Evolutionary conservation across 2,113 vertebrate genomes (phyloP), one percentile per base, ranked within the genome.

Genomic region (Corythornis cristatus): DNA sequence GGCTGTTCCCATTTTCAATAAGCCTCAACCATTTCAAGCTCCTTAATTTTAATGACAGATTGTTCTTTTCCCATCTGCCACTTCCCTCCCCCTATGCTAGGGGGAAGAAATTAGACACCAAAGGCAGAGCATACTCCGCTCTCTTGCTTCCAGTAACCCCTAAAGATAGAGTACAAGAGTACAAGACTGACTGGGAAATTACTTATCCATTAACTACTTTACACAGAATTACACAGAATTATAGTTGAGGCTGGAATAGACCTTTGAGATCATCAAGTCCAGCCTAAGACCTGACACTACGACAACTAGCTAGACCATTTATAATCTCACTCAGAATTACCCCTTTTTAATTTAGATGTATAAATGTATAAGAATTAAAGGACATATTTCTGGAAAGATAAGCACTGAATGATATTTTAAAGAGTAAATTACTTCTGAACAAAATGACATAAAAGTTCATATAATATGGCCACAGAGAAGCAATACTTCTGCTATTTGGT

Each of bases 1-100:
- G 72, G 68, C 83, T 91, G 82, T 33, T 88, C 75, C 88, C 65
- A 29, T 74, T 83, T 88, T 28, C 43, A 0, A 57, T 46, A 91
- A 95, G 85, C 72, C 43, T 78, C 85, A 83, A 66, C 88, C 83
- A 46, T 71, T 88, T 67, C 90, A 91, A 91, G 88, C 53, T 93
- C 86, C 86, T 86, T 94, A 92, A 94, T 96, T 94, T 93, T 75
- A 93, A 81, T 61, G 80, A 94, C 92, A 96, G 90, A 86, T 75
- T 90, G 86, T 84, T 88, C 90, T 91, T 56, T 64, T 67, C 90
- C 95, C 95, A 96, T 96, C 93, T 94, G 95, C 90, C 68, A 64
- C 73, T 43, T 94, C 70, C 88, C 88, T 93, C 62, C 83, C 83
- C 43, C 86, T 68, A 25, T 50, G 86, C 90, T 68, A 75, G 80